phyloP scores from a whole-genome alignment of 2,888 invertebrate genomes.

The Diloba caeruleocephala region DNA sequence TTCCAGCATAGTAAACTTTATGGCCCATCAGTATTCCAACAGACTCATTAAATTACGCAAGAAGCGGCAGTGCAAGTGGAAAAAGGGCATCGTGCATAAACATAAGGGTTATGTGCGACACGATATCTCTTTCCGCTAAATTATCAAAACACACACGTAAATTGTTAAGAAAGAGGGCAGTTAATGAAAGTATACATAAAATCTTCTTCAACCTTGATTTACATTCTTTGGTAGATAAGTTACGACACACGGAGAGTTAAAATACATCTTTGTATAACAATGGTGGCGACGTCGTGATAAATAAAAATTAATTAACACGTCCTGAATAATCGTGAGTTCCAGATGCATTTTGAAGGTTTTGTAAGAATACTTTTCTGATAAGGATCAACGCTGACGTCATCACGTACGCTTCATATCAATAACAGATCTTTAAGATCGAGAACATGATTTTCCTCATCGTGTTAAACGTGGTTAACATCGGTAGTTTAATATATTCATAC shows the following conservation, averaged over 20 bases:
- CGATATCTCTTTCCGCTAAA: conserved; percentile 35
- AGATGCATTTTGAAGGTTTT: conserved; percentile 52
- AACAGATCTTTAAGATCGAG: conserved; percentile 10
- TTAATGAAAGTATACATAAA: conserved; percentile 55
- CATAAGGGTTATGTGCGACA: conserved; percentile 39
- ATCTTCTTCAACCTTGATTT: conserved; percentile 59
- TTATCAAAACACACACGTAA: conserved; percentile 56
- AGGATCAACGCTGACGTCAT: conserved; percentile 33
- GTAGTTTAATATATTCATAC: conserved; percentile 24
- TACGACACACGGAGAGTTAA: conserved; percentile 50
- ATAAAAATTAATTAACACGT: conserved; percentile 63
- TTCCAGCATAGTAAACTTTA: conserved; percentile 48
- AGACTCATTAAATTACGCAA: conserved; percentile 59
- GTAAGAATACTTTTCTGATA: conserved; percentile 31
- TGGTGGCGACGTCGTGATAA: conserved; percentile 61
- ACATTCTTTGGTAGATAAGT: conserved; percentile 51
- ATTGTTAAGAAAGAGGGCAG: conserved; percentile 42
- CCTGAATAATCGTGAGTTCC: conserved; percentile 54
- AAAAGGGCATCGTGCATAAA: conserved; percentile 50
- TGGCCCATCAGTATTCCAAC: conserved; percentile 59
- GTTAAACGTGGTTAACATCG: conserved; percentile 9
- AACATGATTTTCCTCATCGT: conserved; percentile 9
- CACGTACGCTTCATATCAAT: conserved; percentile 16
- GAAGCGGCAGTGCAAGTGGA: conserved; percentile 51
- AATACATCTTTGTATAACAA: conserved; percentile 53